Conservation (phyloP, 2,888 invertebrate genomes). For the Drosophila paranaensis region DNA sequence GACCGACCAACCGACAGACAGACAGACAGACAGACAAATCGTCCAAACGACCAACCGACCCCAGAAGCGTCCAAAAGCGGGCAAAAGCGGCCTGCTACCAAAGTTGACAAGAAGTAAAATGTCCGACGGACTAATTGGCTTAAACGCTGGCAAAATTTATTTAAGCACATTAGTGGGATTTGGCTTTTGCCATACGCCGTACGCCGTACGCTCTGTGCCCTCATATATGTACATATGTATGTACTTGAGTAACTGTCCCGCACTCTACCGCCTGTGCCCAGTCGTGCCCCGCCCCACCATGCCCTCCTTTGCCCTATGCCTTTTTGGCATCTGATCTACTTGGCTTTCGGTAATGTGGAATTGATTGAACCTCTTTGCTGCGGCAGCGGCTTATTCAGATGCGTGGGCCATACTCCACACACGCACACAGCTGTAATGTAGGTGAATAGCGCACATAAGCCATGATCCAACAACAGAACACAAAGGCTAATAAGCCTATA, state of each 20-base stretch:
- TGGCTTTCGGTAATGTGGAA: constrained; percentile 48
- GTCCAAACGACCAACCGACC: constrained; percentile 28
- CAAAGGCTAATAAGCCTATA: constrained; percentile 27
- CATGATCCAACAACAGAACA: constrained; percentile 10
- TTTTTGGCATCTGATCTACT: constrained; percentile 57
- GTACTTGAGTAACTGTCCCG: constrained; percentile 56
- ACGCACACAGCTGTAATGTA: constrained; percentile 14
- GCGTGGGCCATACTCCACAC: constrained; percentile 35
- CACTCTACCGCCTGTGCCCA: not conserved
- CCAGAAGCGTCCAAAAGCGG: constrained; percentile 50
- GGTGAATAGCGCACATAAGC: constrained; percentile 20
- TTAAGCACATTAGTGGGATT: constrained; percentile 83
- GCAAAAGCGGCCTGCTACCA: constrained; percentile 65
- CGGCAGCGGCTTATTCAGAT: constrained; percentile 13
- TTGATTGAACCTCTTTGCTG: constrained; percentile 54
- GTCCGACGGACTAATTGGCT: constrained; percentile 84
- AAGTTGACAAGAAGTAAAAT: constrained; percentile 84
- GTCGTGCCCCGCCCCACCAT: not conserved
- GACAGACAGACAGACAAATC: constrained; percentile 1
- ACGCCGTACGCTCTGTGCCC: constrained; percentile 34
- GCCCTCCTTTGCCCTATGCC: constrained; percentile 4
- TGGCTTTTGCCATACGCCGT: constrained; percentile 69
- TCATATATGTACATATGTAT: constrained; percentile 5
- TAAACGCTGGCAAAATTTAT: constrained; percentile 81
- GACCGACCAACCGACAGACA: constrained; percentile 12